These are phyloP conservation scores for Scomber colias DNA, from an alignment of 2,113 vertebrate species.

Conservation along the genomic window DNA sequence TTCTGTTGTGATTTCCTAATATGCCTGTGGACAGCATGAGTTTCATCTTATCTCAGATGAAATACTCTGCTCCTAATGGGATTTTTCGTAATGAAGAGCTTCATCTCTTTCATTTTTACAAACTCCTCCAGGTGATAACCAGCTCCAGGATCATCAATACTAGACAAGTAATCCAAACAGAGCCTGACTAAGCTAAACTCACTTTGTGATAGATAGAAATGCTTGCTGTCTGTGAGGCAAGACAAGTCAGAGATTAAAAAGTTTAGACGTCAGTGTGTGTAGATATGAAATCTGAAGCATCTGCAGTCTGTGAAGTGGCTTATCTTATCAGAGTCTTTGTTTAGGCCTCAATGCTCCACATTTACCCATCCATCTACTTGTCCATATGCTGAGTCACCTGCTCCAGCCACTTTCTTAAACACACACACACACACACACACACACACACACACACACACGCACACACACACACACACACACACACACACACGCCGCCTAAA, in stretches of 20 bases:
- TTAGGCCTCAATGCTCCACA: background rate
- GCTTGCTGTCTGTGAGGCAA: too few species aligned
- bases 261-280: background rate
- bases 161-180: too few species aligned
- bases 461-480: too few species aligned
- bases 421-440: slow-evolving; percentile 1
- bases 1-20: too few species aligned
- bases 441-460: background rate
- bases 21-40: too few species aligned
- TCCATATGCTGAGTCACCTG: slow-evolving; percentile 17
- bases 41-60: too few species aligned
- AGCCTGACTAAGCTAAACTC: background rate
- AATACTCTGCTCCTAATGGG: too few species aligned
- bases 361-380: background rate
- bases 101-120: too few species aligned
- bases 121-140: too few species aligned
- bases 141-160: too few species aligned
- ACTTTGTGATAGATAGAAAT: background rate
- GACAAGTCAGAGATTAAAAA: background rate
- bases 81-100: too few species aligned
- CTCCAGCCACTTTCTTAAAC: background rate
- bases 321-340: slow-evolving; percentile 35
- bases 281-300: slow-evolving; percentile 19
- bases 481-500: background rate
- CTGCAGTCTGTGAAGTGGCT: slow-evolving; percentile 22